Evolutionary conservation across 2,888 invertebrate genomes (phyloP), one percentile per base, ranked within the genome.

Genomic region (Blera fallax): DNA sequence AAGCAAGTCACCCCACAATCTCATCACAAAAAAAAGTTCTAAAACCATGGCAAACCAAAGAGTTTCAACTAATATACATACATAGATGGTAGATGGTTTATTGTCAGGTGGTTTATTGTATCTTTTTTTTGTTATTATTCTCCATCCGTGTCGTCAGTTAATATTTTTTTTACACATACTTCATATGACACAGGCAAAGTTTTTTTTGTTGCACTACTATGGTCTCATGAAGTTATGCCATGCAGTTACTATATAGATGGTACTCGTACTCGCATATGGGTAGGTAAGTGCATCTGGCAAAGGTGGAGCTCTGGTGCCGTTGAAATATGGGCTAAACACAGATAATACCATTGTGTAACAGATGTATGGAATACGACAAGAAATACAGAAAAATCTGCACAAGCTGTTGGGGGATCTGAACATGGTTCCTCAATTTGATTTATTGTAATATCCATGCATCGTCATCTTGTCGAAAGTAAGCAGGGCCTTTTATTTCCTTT

Each of bases 311-410:
- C 62, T 43, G 60, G n/a, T 32, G 43, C 43, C 27, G 3, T 27
- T 14, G 43, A 45, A 64, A 64, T 45, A 45, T 64, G 29, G 62
- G 45, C 62, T 64, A 64, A 64, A 29, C 62, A 48, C 32, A 18
- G 62, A 45, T 64, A 64, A 62, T 62, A 18, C 45, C 62, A 6
- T 16, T 29, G 16, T 62, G 45, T 62, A 32, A 54, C 54, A 54
- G 54, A 32, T 32, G 54, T 1, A 14, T 16, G 16, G 14, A 27
- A 29, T 21, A 29, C 43, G 16, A 29, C 14, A 10, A 11, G 24
- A 7, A 27, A 8, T 18, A 37, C 10, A 21, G 4, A 60, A 37
- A 40, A 45, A 43, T 45, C 45, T 45, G 16, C 45, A 54, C 54
- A 54, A 54, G 54, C 54, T 54, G 54, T 32, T 32, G 14, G 32